These are phyloP conservation scores for Muschampia plurimacula DNA, from an alignment of 2,888 invertebrate genomes.

Conservation along the genomic window DNA sequence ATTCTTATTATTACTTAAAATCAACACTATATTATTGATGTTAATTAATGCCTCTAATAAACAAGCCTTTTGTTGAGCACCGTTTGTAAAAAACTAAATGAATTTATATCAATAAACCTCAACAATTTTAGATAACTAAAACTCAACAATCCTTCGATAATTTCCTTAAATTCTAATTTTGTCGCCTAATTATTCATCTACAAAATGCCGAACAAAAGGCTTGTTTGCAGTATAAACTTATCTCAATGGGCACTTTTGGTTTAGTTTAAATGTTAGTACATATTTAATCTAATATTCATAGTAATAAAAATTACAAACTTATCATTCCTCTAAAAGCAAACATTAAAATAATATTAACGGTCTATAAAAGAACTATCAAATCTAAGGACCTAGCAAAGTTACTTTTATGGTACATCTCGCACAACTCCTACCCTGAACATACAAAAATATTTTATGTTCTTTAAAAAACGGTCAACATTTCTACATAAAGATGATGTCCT, in stretches of 20 bases:
- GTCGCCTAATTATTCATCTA: slow-evolving; percentile 81
- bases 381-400: slow-evolving; percentile 81
- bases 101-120: slow-evolving; percentile 76
- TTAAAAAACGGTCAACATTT: slow-evolving; percentile 65
- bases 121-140: slow-evolving; percentile 84
- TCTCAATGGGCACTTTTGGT: slow-evolving; percentile 87
- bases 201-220: slow-evolving; percentile 81
- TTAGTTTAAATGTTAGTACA: slow-evolving; percentile 82
- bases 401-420: slow-evolving; percentile 76
- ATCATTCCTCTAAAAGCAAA: slow-evolving; percentile 82
- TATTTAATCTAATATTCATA: slow-evolving; percentile 80
- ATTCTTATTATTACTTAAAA: slow-evolving; percentile 82
- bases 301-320: slow-evolving; percentile 83
- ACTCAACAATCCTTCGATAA: slow-evolving; percentile 81
- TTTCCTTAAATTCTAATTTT: slow-evolving; percentile 82
- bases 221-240: slow-evolving; percentile 82
- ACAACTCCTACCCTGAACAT: slow-evolving; percentile 77
- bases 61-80: slow-evolving; percentile 80
- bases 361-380: slow-evolving; percentile 82
- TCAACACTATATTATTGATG: slow-evolving; percentile 82
- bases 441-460: slow-evolving; percentile 85
- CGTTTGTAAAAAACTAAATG: slow-evolving; percentile 73
- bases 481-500: slow-evolving; percentile 59
- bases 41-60: slow-evolving; percentile 83
- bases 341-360: slow-evolving; percentile 80